Evolutionary conservation across 2,113 vertebrate species (phyloP).

Genomic region (Hassar affinis): DNA sequence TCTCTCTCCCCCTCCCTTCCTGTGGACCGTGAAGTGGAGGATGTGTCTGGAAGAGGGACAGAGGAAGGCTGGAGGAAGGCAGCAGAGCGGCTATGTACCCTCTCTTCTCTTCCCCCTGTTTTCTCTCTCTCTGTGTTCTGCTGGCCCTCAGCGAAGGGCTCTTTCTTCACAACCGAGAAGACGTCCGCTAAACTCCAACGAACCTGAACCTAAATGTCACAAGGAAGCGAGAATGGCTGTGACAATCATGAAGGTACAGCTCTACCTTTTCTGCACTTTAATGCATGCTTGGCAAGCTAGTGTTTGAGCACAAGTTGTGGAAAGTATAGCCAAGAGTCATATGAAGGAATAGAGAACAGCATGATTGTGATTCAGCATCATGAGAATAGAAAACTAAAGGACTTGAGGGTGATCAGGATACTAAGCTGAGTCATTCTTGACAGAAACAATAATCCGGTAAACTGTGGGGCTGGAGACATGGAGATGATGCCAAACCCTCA

Average conservation of each 20-base stretch:
- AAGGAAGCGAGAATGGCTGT: slow-evolving; percentile 63
- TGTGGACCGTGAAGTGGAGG: slow-evolving; percentile 70
- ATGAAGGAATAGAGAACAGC: background rate
- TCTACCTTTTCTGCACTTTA: slow-evolving; percentile 27
- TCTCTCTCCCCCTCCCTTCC: slow-evolving; percentile 66
- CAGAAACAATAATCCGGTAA: background rate
- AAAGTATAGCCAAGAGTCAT: background rate
- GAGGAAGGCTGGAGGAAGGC: slow-evolving; percentile 64
- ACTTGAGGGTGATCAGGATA: background rate
- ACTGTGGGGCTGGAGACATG: slow-evolving; percentile 44
- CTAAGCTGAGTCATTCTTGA: slow-evolving; percentile 34
- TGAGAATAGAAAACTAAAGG: slow-evolving; percentile 1
- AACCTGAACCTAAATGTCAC: slow-evolving; percentile 72
- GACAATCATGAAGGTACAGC: slow-evolving; percentile 67
- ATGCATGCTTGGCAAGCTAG: background rate
- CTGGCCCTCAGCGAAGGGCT: slow-evolving; percentile 55
- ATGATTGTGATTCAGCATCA: background rate
- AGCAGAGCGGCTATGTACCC: slow-evolving; percentile 61
- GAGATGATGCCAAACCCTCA: slow-evolving; percentile 38
- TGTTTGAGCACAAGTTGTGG: background rate
- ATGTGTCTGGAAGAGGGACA: slow-evolving; percentile 68
- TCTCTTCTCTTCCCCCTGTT: slow-evolving; percentile 54
- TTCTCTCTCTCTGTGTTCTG: slow-evolving; percentile 33
- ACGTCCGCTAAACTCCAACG: slow-evolving; percentile 52
- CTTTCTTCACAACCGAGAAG: slow-evolving; percentile 50